A percentile compares a stretch with the other conserved stretches of the same genome.
Evolutionary conservation across 2,888 invertebrate genomes (phyloP).

Genomic region (Plusia festucae): DNA sequence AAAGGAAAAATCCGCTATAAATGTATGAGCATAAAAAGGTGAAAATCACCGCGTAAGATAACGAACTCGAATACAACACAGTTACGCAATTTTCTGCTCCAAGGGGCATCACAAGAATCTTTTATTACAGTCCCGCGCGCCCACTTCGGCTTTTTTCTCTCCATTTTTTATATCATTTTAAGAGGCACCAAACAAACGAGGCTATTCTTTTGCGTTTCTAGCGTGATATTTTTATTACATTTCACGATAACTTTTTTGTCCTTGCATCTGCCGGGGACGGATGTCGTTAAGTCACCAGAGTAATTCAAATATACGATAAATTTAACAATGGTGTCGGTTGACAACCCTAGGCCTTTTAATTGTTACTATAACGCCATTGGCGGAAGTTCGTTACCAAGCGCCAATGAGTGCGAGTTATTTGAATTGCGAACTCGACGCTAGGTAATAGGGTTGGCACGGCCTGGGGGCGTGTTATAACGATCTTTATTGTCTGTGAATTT

Average conservation of each 20-base stretch:
- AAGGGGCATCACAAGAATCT: conserved; percentile 61
- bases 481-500: conserved; percentile 77
- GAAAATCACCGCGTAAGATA: conserved; percentile 50
- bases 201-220: conserved; percentile 64
- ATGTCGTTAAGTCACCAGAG: conserved; percentile 70
- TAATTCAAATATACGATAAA: conserved; percentile 65
- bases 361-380: conserved; percentile 73
- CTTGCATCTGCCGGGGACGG: conserved; percentile 68
- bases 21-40: conserved; percentile 36
- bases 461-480: conserved; percentile 77
- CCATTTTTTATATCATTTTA: conserved; percentile 72
- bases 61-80: conserved; percentile 63
- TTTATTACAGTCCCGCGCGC: conserved; percentile 65
- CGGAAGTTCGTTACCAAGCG: conserved; percentile 76
- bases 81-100: conserved; percentile 71
- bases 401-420: conserved; percentile 75
- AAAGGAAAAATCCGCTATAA: conserved; percentile 8
- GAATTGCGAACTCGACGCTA: conserved; percentile 68
- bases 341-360: conserved; percentile 74
- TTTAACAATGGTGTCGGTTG: conserved; percentile 65
- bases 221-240: conserved; percentile 61
- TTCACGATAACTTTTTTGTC: conserved; percentile 61
- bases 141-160: conserved; percentile 55
- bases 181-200: conserved; percentile 69
- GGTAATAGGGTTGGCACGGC: conserved; percentile 70